Conservation (phyloP, 2,888 invertebrate species). For the Diachrysia chrysitis region DNA sequence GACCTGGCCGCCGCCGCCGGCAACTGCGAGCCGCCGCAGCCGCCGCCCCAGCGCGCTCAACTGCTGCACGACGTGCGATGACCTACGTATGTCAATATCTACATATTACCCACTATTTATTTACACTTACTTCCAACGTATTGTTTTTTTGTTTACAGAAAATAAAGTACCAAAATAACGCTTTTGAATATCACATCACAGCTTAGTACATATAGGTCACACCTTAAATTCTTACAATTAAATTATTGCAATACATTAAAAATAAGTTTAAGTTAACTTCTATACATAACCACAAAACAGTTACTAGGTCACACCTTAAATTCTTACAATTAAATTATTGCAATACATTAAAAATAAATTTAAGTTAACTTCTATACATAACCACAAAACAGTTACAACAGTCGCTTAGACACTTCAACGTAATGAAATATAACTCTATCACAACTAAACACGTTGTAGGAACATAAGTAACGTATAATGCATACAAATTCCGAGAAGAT, state of each 20-base stretch:
- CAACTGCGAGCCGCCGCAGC: slow-evolving; percentile 66
- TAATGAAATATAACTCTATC: slow-evolving; percentile 43
- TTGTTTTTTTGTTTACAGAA: slow-evolving; percentile 21
- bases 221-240: background rate
- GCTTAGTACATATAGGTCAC: slow-evolving; percentile 3
- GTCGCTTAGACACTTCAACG: slow-evolving; percentile 18
- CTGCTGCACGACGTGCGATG: slow-evolving; percentile 84
- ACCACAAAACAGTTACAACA: slow-evolving; percentile 16
- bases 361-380: slow-evolving; percentile 17
- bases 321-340: background rate
- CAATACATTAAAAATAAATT: background rate
- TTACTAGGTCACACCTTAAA: no score
- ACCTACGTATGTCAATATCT: slow-evolving; percentile 82
- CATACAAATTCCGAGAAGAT: slow-evolving; percentile 65
- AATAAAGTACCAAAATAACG: slow-evolving; percentile 6
- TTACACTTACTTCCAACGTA: slow-evolving; percentile 14
- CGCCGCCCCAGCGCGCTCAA: slow-evolving; percentile 79
- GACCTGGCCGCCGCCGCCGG: slow-evolving; percentile 71
- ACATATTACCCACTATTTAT: slow-evolving; percentile 30
- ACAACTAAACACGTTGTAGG: slow-evolving; percentile 39
- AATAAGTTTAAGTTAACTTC: slow-evolving; percentile 11
- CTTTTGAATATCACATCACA: slow-evolving; percentile 5
- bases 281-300: no score
- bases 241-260: slow-evolving; percentile 1
- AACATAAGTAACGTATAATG: slow-evolving; percentile 39